These are phyloP conservation scores for Coranthus polyacanthus DNA, from an alignment of 2,797 vertebrate genomes.

Conservation along the genomic window DNA sequence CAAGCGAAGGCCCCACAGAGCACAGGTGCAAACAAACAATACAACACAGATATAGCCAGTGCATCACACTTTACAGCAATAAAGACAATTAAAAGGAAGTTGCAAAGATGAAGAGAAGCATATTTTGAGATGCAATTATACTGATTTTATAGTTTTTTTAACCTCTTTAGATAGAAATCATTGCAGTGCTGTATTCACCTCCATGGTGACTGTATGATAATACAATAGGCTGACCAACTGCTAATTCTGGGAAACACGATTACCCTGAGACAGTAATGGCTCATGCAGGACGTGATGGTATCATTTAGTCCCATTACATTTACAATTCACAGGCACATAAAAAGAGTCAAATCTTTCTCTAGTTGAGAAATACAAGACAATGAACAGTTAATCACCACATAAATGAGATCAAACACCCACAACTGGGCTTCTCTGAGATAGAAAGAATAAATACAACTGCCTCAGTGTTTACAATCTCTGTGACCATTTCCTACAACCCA, in stretches of 20 bases:
- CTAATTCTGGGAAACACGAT: conserved; percentile 61
- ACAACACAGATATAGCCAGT: too few species aligned
- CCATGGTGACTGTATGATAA: conserved; percentile 38
- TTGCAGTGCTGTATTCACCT: conserved; percentile 28
- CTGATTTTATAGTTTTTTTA: conserved; percentile 11
- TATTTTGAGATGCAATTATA: neutral
- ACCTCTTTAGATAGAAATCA: conserved; percentile 36
- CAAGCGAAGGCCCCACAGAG: too few species aligned
- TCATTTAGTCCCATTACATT: conserved; percentile 64
- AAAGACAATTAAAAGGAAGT: conserved; percentile 4
- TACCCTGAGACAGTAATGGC: conserved; percentile 56
- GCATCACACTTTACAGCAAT: neutral
- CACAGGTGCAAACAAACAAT: too few species aligned
- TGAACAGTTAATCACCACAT: conserved; percentile 69
- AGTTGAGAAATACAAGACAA: conserved; percentile 63
- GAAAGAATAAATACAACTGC: conserved; percentile 39
- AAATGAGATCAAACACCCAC: conserved; percentile 66
- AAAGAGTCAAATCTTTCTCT: conserved; percentile 43
- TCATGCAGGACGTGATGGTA: conserved; percentile 51
- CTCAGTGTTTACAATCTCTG: conserved; percentile 49
- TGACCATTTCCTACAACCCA: conserved; percentile 46
- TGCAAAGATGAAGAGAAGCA: conserved; percentile 9
- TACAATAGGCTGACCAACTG: conserved; percentile 41
- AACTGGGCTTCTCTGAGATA: conserved; percentile 34
- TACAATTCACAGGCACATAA: conserved; percentile 58